Conservation (phyloP, 1,140 invertebrate species). For the Homarus americanus region DNA sequence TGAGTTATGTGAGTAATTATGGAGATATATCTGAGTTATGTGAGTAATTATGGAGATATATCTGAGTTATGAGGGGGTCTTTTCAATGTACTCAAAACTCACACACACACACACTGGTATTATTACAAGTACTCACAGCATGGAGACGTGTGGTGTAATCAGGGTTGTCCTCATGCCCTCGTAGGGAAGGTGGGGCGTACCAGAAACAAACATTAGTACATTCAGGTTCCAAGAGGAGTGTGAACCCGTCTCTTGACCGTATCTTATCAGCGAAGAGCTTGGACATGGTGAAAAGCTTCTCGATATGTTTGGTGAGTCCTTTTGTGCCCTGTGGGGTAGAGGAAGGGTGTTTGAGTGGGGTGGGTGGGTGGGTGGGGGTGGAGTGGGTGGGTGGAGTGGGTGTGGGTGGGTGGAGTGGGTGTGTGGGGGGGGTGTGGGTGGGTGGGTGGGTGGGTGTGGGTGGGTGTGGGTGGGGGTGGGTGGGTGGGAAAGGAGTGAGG, state of each 20-base stretch:
- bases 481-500: no score
- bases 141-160: constrained; percentile 74
- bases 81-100: no score
- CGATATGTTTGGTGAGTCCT: constrained; percentile 82
- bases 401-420: neutral
- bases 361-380: no score
- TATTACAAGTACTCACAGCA: constrained; percentile 1
- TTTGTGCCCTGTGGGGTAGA: constrained; percentile 80
- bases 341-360: no score
- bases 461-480: neutral
- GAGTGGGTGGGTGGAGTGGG: neutral
- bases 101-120: no score
- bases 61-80: no score
- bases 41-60: no score
- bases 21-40: no score
- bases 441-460: neutral
- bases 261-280: constrained; percentile 72
- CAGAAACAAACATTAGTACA: constrained; percentile 95
- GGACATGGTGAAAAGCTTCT: constrained; percentile 82
- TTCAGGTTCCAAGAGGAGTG: constrained; percentile 82
- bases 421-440: neutral
- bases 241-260: constrained; percentile 74
- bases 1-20: no score
- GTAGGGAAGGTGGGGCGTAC: constrained; percentile 89
- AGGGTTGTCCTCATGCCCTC: constrained; percentile 81